Conservation (phyloP, 2,797 vertebrate species). For the Poliocrania exsul region DNA sequence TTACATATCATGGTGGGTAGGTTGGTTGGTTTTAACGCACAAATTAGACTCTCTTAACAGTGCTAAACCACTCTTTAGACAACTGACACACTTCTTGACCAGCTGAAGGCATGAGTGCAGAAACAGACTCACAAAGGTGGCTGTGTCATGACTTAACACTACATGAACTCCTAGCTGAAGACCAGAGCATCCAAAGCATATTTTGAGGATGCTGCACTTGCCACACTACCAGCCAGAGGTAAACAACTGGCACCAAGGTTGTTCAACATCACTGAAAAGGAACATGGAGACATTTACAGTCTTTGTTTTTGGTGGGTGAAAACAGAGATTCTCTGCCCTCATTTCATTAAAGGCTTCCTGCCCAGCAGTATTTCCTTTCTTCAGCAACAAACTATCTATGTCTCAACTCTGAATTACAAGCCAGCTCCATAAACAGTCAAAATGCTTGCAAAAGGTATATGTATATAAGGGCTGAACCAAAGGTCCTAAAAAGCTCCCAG, state of each 20-base stretch:
- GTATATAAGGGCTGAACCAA: background rate
- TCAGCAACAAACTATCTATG: background rate
- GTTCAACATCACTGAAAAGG: background rate
- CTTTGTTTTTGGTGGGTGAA: background rate
- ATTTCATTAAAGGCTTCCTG: background rate
- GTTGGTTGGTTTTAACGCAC: background rate
- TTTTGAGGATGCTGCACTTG: background rate
- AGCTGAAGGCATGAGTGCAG: background rate
- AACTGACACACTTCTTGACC: background rate
- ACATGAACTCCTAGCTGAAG: background rate
- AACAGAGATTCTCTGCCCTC: background rate
- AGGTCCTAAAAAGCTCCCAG: background rate
- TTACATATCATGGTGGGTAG: background rate
- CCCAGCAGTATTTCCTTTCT: background rate
- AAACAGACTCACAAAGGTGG: background rate
- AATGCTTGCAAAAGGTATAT: background rate
- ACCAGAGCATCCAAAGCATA: background rate
- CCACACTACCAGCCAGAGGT: background rate
- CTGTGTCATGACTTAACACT: accelerated
- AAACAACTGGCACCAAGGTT: background rate
- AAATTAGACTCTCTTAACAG: background rate
- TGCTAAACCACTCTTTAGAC: background rate
- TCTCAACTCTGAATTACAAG: background rate
- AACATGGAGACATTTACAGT: background rate
- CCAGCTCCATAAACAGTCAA: background rate